Base-by-base conservation (phyloP, 2,113 vertebrate genomes). In the Hippocampus barbouri region DNA sequence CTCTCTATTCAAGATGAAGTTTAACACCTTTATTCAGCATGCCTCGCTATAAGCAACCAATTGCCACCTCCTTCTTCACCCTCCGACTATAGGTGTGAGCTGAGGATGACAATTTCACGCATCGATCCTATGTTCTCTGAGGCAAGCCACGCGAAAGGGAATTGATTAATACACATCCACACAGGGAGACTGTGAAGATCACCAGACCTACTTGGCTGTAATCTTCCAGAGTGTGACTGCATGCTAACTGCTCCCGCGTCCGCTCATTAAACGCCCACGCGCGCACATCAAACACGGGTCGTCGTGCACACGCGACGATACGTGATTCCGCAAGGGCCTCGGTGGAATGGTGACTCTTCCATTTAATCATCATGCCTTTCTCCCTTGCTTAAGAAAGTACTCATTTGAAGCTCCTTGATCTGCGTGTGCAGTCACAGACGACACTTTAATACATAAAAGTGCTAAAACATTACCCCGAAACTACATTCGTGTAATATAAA, bases 41-140 rank as follows among this genome's bases (percentile, higher is more conserved):
- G 66, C 38, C 70, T 76, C 71, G 47, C 54, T 8, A 15, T 34
- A 21, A 69, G 43, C 8, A 23, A 45, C 27, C 56, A 72, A 62
- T 30, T 15, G 49, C 67, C 60, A 59, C 30, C 45, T 66, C 71
- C 80, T 65, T 5, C 77, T 66, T 70, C 79, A 60, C 5, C 78
- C 84, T 59, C 64, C 75, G 76, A 81, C 43, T 8, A 38, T 38
- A 66, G 64, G 79, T 80, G 73, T 25, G 70, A 79, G 75, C 78
- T 78, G 74, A 87, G 70, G 81, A 78, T 80, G 69, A 78, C 77
- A 76, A 87, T 90, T 87, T 90, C 84, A 87, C 76, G 82, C 83
- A 66, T 81, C 80, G 79, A 69, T 84, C 71, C 40, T 54, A 38
- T 73, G 71, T 74, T 71, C 81, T 64, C 72, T 67, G 72, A 78